Percentiles rank a stretch among this genome's conserved stretches.
phyloP scores from a whole-genome alignment of 2,888 invertebrate genomes.

The Drosophila antonietae region DNA sequence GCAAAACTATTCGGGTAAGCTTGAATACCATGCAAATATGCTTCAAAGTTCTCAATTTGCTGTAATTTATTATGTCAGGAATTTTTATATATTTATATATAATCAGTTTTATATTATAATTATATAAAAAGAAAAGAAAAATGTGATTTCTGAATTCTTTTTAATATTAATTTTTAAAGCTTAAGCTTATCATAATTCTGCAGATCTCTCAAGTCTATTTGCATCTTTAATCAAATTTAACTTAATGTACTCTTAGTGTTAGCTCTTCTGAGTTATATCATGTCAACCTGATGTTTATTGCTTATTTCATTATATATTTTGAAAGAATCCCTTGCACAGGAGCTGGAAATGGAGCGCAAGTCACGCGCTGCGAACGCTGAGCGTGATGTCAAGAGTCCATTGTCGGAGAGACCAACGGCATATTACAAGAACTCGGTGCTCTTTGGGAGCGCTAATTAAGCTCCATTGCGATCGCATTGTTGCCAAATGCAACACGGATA shows the following conservation, averaged over 20 bases:
- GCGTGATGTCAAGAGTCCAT: slow-evolving; percentile 93
- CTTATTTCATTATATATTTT: background rate
- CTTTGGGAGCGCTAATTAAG: slow-evolving; percentile 93
- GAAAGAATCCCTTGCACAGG: slow-evolving; percentile 92
- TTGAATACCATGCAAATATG: slow-evolving; percentile 20
- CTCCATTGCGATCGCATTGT: slow-evolving; percentile 28
- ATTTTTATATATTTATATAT: too few species aligned
- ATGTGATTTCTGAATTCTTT: too few species aligned
- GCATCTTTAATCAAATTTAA: background rate
- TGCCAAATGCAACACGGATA: slow-evolving; percentile 49
- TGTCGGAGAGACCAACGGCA: slow-evolving; percentile 90
- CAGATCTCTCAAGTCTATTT: background rate
- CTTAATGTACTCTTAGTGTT: background rate
- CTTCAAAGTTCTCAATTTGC: too few species aligned
- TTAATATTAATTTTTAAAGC: too few species aligned
- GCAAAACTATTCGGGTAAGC: slow-evolving; percentile 96
- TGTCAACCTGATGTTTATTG: too few species aligned
- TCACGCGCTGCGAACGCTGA: slow-evolving; percentile 91
- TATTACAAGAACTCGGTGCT: slow-evolving; percentile 96
- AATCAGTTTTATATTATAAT: too few species aligned
- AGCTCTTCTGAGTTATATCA: background rate
- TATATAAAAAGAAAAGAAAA: too few species aligned
- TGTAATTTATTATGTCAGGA: too few species aligned
- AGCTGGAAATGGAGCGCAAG: slow-evolving; percentile 93
- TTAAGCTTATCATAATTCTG: background rate